Evolutionary conservation across 1,140 invertebrate species (phyloP), one percentile per base, ranked within the genome.

Genomic region (Leptinotarsa texana): DNA sequence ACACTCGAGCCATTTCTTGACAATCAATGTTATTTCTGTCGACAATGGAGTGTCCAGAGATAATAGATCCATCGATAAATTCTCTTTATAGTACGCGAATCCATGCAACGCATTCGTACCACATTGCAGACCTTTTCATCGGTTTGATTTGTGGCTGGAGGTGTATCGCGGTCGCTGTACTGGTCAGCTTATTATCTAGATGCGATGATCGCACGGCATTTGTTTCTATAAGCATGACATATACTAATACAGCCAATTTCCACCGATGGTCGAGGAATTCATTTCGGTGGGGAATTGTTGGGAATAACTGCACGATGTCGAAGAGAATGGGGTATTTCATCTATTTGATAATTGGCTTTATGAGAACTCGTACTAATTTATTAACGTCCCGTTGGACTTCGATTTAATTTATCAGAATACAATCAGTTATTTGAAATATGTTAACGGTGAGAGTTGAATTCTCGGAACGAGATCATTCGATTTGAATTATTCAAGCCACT

Each of bases 171-270:
- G 42, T 69, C 68, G n/a, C 33, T 69, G 68, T 51, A 49, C 21
- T 69, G 68, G 68, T 69, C 68, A 69, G 68, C 68, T 48, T 49
- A 69, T 69, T 69, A 69, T 69, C 68, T 27, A 24, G 24, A 24
- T 42, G 24, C 65, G 65, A 67, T 67, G 65, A 33, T 67, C 27
- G 42, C 24, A 22, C 42, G 65, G 65, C n/a, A 67, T 33, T 67
- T 67, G 65, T 67, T 67, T 67, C 65, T 24, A 24, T 42, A 42
- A 42, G 22, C 65, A 4, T 67, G 65, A 67, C 65, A 42, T 67
- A 42, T 67, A 33, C 65, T 57, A 42, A 67, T 67, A 67, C 42
- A 27, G 27, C 24, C 65, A 27, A 67, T 67, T 27, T 17, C 15
- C 6, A 67, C 15, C 42, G n/a, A 24, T 42, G 65, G 21, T 8